phyloP scores from a whole-genome alignment of 2,797 vertebrate genomes.

The Clarias platycephalus region DNA sequence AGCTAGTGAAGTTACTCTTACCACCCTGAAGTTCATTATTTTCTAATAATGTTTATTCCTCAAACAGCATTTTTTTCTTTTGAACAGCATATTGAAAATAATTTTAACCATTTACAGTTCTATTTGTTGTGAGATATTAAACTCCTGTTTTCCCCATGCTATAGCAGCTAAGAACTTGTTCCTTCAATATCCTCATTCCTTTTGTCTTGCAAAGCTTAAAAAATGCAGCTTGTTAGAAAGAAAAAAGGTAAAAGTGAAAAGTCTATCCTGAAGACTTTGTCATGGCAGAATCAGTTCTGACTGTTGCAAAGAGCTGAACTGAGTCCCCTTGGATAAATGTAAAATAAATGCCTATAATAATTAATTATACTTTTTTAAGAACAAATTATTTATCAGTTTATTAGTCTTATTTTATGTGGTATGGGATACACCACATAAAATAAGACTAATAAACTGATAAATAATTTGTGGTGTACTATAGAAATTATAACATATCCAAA shows the following conservation, averaged over 20 bases:
- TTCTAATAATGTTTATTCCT: not conserved
- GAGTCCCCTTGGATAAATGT: not conserved
- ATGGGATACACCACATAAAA: too few species aligned
- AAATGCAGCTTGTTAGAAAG: not conserved
- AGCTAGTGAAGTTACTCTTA: not conserved
- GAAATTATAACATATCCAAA: not conserved
- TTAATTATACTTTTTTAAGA: not conserved
- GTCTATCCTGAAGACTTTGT: not conserved
- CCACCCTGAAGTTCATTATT: slow-evolving; percentile 3
- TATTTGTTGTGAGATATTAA: not conserved
- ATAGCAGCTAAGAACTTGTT: not conserved
- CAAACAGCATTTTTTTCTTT: not conserved
- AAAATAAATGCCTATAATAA: not conserved
- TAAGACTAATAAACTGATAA: too few species aligned
- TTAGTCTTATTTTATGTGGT: too few species aligned
- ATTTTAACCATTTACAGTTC: not conserved
- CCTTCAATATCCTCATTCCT: not conserved
- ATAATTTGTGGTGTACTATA: too few species aligned
- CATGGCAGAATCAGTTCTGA: not conserved
- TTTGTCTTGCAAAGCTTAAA: not conserved
- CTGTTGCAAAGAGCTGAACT: not conserved
- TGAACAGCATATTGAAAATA: not conserved
- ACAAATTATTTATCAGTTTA: not conserved
- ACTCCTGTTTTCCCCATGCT: too few species aligned
- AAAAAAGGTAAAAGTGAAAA: not conserved